Evolutionary conservation across 2,797 vertebrate species (phyloP).

Genomic region (Hydrophis major): DNA sequence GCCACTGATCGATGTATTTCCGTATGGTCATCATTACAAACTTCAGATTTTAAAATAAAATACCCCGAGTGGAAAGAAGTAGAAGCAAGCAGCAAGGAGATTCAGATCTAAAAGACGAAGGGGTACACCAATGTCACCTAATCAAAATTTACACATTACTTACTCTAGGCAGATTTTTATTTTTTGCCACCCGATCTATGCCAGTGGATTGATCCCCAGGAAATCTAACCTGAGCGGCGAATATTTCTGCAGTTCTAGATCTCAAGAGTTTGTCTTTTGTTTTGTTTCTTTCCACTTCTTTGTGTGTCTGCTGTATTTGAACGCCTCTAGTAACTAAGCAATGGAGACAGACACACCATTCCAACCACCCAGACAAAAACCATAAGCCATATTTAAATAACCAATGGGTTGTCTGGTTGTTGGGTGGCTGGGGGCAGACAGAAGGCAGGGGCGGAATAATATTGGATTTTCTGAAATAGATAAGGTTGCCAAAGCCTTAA

Average conservation of each 20-base stretch:
- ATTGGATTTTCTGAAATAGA: background rate
- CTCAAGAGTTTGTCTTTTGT: background rate
- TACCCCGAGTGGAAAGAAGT: background rate
- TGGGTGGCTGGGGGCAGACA: background rate
- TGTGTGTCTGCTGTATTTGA: background rate
- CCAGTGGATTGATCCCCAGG: background rate
- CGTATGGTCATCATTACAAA: background rate
- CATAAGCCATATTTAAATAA: background rate
- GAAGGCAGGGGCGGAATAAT: background rate
- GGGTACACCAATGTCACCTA: no score
- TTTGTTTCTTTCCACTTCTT: background rate
- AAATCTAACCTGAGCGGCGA: background rate
- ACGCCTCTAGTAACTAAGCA: constrained; percentile 1
- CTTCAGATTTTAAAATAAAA: background rate
- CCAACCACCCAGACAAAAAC: background rate
- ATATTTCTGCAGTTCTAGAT: background rate
- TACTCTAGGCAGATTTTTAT: background rate
- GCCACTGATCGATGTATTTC: no score
- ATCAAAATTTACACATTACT: background rate
- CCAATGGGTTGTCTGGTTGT: background rate
- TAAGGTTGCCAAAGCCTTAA: background rate
- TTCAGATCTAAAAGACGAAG: background rate
- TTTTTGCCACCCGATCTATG: no score
- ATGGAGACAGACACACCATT: background rate
- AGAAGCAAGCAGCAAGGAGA: no score